Evolutionary conservation across 2,888 invertebrate species (phyloP).

Genomic region (Dichetophora obliterata): DNA sequence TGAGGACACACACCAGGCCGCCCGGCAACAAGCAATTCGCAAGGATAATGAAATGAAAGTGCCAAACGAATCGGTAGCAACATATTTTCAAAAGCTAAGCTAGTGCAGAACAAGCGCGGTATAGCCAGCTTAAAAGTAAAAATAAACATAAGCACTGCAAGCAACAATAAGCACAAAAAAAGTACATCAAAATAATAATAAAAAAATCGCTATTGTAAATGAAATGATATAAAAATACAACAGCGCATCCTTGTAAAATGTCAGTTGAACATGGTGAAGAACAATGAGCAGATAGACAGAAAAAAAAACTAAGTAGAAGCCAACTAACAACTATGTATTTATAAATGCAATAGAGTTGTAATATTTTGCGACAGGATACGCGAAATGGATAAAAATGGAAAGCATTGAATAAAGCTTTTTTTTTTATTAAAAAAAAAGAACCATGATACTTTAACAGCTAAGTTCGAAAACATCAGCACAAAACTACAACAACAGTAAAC

Average conservation of each 20-base stretch:
- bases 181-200: neutral
- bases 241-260: constrained; percentile 26
- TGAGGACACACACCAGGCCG: too few relatives aligned
- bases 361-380: constrained; percentile 29
- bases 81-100: neutral
- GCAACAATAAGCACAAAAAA: neutral
- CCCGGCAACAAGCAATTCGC: neutral
- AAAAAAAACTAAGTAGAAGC: neutral
- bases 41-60: constrained; percentile 21
- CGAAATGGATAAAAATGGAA: neutral
- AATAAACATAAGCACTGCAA: constrained; percentile 6
- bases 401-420: neutral
- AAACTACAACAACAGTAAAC: neutral
- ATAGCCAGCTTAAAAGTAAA: constrained; percentile 9
- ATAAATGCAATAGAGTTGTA: constrained; percentile 22
- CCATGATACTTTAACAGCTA: neutral
- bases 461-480: neutral
- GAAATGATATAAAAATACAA: neutral
- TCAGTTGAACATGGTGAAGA: constrained; percentile 26
- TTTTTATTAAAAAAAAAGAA: neutral
- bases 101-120: neutral
- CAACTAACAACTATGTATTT: constrained; percentile 1
- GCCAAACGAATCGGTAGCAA: neutral
- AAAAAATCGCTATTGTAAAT: neutral
- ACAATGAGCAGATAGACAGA: constrained; percentile 2